These are phyloP conservation scores for Hepsetus odoe DNA, from an alignment of 2,113 vertebrate genomes.

Conservation along the genomic window DNA sequence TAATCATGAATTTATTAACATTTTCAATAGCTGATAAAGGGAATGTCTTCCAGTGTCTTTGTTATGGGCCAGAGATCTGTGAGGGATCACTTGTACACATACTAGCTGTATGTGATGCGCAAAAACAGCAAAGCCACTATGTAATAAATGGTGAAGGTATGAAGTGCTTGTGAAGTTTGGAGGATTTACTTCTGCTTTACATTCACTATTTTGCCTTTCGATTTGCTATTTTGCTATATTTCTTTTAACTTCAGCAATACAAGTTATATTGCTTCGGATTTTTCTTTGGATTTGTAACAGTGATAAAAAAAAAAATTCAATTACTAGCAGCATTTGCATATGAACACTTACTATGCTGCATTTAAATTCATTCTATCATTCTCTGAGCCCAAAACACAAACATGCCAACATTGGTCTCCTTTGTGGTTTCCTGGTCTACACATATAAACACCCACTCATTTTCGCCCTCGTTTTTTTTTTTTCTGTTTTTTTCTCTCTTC, in stretches of 20 bases:
- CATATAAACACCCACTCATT: conserved; percentile 70
- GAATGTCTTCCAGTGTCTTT: conserved; percentile 1
- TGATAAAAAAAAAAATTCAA: conserved; percentile 21
- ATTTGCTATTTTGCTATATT: no score
- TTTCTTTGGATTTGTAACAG: background rate
- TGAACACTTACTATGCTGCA: conserved; percentile 20
- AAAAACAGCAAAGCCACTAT: background rate
- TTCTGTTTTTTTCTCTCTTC: conserved; percentile 51
- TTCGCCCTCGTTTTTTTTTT: conserved; percentile 63
- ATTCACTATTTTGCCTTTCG: no score
- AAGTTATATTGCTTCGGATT: no score
- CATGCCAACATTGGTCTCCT: conserved; percentile 50
- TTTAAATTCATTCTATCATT: conserved; percentile 44
- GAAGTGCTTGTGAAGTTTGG: no score
- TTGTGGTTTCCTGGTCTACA: conserved; percentile 52
- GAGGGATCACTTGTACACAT: no score
- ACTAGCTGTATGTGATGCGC: background rate
- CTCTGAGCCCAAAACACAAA: conserved; percentile 37
- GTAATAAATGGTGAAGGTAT: background rate
- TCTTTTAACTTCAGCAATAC: no score
- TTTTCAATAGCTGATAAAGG: conserved; percentile 25
- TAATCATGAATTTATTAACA: conserved; percentile 33
- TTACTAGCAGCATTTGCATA: conserved; percentile 8
- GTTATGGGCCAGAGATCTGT: no score
- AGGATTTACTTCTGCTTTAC: no score